Conservation (phyloP, 2,888 invertebrate genomes). For the Drosophila kokeensis region DNA sequence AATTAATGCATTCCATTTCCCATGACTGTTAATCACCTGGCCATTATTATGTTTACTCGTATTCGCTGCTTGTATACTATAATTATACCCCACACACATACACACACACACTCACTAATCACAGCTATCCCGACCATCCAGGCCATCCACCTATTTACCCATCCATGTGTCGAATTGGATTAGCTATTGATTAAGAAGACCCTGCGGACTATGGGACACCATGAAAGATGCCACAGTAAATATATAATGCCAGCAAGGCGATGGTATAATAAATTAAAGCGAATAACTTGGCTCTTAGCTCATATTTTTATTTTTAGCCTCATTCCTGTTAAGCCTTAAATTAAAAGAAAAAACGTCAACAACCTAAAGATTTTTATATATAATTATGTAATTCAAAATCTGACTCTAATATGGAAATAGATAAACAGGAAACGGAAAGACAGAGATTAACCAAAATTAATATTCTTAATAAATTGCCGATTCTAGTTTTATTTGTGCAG, state of each 20-base stretch:
- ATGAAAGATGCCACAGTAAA: background rate
- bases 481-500: background rate
- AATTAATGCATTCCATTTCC: slow-evolving; percentile 75
- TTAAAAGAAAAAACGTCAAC: background rate
- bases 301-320: background rate
- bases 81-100: slow-evolving; percentile 66
- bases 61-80: slow-evolving; percentile 44
- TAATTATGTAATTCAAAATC: background rate
- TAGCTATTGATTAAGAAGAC: slow-evolving; percentile 57
- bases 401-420: background rate
- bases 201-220: background rate
- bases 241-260: slow-evolving; percentile 3
- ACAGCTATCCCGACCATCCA: slow-evolving; percentile 3
- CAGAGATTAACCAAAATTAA: background rate
- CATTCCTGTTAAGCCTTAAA: background rate
- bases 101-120: slow-evolving; percentile 44
- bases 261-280: background rate
- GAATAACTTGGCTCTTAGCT: slow-evolving; percentile 1
- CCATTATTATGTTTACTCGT: slow-evolving; percentile 76
- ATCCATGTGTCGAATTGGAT: slow-evolving; percentile 70
- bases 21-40: slow-evolving; percentile 77
- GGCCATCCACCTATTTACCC: slow-evolving; percentile 41
- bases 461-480: background rate
- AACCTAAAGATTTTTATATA: background rate
- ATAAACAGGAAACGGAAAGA: background rate